Evolutionary conservation across 2,888 invertebrate species (phyloP).

Genomic region (Lepidochrysops patricia): DNA sequence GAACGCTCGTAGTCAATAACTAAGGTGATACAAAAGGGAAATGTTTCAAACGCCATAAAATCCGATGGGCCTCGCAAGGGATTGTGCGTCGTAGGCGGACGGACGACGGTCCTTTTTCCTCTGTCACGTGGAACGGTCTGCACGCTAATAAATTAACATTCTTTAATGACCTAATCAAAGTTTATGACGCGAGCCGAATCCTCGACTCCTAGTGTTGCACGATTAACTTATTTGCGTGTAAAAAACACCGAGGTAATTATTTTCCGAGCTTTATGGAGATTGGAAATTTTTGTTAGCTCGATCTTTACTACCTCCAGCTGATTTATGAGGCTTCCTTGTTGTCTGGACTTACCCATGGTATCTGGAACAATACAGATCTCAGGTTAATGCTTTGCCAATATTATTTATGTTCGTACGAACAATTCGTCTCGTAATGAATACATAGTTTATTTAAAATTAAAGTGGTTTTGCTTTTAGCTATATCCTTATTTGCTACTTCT

Average conservation of each 20-base stretch:
- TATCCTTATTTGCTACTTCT: not conserved
- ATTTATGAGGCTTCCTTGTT: constrained; percentile 58
- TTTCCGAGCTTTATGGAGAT: constrained; percentile 70
- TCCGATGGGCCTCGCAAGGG: constrained; percentile 27
- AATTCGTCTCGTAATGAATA: not conserved
- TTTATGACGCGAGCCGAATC: constrained; percentile 73
- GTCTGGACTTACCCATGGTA: constrained; percentile 82
- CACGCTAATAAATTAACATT: constrained; percentile 70
- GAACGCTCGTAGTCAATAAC: constrained; percentile 37
- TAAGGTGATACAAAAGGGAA: constrained; percentile 46
- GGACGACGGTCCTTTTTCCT: constrained; percentile 52
- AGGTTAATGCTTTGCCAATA: constrained; percentile 20
- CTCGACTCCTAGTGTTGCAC: constrained; percentile 70
- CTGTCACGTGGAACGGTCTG: constrained; percentile 58
- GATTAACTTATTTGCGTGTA: constrained; percentile 65
- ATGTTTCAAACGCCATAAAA: constrained; percentile 46
- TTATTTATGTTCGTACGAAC: constrained; percentile 6
- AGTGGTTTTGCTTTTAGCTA: not conserved
- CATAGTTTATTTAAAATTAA: not conserved
- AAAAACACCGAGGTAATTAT: constrained; percentile 57
- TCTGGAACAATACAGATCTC: constrained; percentile 80
- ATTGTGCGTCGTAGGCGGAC: constrained; percentile 35
- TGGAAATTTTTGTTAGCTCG: constrained; percentile 65
- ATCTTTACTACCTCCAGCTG: constrained; percentile 43
- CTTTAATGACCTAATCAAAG: constrained; percentile 74